Evolutionary conservation across 2,797 vertebrate species (phyloP).

Genomic region (Adelosebastes latens): DNA sequence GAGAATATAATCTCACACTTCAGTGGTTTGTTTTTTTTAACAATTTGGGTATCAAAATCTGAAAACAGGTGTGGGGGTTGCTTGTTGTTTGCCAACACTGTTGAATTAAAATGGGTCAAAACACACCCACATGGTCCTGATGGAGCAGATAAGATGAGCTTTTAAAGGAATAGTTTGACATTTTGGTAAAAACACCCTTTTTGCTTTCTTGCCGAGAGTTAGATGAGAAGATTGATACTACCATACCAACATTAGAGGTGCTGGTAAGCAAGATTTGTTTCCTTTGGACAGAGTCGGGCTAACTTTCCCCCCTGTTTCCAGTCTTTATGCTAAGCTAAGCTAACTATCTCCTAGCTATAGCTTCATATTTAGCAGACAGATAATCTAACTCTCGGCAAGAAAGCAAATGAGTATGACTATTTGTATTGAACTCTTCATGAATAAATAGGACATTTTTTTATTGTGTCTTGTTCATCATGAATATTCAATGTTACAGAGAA

Average conservation of each 20-base stretch:
- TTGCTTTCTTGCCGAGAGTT: neutral
- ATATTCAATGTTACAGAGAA: neutral
- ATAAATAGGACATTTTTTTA: neutral
- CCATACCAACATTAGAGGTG: neutral
- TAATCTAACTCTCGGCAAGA: neutral
- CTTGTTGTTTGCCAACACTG: neutral
- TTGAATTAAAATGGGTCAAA: neutral
- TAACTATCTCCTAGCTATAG: neutral
- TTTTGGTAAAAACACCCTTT: neutral
- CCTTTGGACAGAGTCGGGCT: neutral
- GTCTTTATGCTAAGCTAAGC: neutral
- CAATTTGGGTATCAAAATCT: neutral
- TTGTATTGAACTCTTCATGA: neutral
- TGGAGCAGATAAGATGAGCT: neutral
- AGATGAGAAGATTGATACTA: neutral
- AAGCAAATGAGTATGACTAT: neutral
- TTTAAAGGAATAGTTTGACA: neutral
- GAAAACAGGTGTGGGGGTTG: neutral
- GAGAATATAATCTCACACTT: neutral
- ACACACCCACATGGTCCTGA: neutral
- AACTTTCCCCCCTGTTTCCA: neutral
- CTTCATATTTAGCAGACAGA: neutral
- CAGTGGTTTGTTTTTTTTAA: neutral
- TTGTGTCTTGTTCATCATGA: neutral
- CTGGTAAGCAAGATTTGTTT: neutral